Percentiles rank a stretch among this genome's conserved stretches.
Conservation (phyloP, 2,797 vertebrate species). For the Chromobotia macracanthus region DNA sequence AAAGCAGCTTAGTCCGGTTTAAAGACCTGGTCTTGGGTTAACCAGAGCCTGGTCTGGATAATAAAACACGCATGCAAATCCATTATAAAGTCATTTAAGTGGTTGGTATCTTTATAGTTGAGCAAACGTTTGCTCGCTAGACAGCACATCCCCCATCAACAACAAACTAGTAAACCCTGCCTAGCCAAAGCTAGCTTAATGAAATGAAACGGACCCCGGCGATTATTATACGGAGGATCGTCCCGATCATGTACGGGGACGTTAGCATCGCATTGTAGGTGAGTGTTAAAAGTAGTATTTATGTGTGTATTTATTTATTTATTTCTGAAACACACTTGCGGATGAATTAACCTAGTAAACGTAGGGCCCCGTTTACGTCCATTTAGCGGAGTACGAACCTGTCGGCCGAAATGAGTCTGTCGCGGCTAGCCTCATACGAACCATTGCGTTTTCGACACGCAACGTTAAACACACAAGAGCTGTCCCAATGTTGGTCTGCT, state of each 20-base stretch:
- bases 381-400: slow-evolving; percentile 35
- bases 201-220: slow-evolving; percentile 80
- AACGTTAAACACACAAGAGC: slow-evolving; percentile 23
- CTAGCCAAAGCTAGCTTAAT: slow-evolving; percentile 75
- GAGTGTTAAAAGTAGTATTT: slow-evolving; percentile 59
- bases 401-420: slow-evolving; percentile 27
- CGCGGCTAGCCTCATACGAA: slow-evolving; percentile 31
- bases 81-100: slow-evolving; percentile 38
- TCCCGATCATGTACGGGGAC: slow-evolving; percentile 81
- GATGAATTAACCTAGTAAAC: slow-evolving; percentile 15
- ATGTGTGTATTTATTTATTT: no score
- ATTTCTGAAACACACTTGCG: slow-evolving; percentile 22
- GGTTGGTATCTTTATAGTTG: slow-evolving; percentile 26
- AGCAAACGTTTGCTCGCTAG: slow-evolving; percentile 37
- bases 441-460: slow-evolving; percentile 23
- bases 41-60: slow-evolving; percentile 19
- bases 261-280: slow-evolving; percentile 74
- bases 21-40: slow-evolving; percentile 20
- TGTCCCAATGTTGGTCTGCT: neutral
- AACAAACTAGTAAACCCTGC: slow-evolving; percentile 63
- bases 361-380: slow-evolving; percentile 26
- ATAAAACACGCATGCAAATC: slow-evolving; percentile 19
- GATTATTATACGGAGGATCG: slow-evolving; percentile 74
- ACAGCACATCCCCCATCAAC: slow-evolving; percentile 75
- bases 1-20: slow-evolving; percentile 19